Percentiles rank a stretch among this genome's conserved stretches.
Evolutionary conservation across 2,888 invertebrate species (phyloP).

Genomic region (Troides helena): DNA sequence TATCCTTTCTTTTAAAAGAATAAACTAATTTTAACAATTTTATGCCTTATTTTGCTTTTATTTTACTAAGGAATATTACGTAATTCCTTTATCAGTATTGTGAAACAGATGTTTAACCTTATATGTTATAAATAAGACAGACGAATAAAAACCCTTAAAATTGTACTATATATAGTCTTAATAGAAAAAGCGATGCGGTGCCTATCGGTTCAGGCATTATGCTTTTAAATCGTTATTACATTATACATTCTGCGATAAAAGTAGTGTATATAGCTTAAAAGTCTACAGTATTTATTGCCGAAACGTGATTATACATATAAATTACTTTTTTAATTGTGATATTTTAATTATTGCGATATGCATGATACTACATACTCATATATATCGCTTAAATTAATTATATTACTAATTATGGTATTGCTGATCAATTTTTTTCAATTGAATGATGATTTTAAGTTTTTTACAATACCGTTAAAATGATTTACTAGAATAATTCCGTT

Average conservation of each 20-base stretch:
- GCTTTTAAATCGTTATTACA: too few species aligned
- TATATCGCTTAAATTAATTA: constrained; percentile 4
- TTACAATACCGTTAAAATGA: constrained; percentile 1
- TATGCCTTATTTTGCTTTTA: background rate
- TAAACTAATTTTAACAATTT: background rate
- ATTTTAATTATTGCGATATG: too few species aligned
- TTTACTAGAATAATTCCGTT: background rate
- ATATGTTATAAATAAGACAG: background rate
- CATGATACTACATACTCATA: constrained; percentile 1
- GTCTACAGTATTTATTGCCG: constrained; percentile 5
- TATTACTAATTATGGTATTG: background rate
- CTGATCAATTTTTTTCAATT: background rate
- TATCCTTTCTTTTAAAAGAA: background rate
- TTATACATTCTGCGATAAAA: background rate
- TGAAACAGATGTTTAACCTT: background rate
- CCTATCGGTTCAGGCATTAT: background rate
- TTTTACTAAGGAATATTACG: background rate
- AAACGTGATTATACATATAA: background rate
- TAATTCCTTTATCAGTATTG: background rate
- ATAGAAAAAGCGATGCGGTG: background rate
- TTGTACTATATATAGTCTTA: background rate
- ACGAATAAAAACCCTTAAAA: background rate
- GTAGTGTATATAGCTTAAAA: constrained; percentile 1
- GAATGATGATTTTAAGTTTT: background rate
- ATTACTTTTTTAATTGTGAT: background rate